Base-by-base conservation (phyloP, 2,797 vertebrate species). In the Sitta carolinensis region DNA sequence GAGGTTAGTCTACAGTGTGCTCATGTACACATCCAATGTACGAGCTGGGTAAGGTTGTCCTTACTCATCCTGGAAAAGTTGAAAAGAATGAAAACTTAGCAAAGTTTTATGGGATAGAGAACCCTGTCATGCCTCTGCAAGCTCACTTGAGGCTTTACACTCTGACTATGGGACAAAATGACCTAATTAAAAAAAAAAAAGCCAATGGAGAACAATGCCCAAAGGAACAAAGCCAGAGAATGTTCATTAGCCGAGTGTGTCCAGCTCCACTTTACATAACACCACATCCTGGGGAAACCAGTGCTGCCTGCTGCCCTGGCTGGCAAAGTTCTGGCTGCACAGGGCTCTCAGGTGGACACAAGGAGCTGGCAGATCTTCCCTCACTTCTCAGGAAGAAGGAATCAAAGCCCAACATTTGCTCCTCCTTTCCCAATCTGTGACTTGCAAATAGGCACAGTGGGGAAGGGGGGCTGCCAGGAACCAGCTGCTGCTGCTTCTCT, bases 141-240 rank as follows among this genome's bases (percentile, higher is more conserved):
- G 40, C 79, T 90, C 21, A 26, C 21, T 54, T 57, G 45, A 70
- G 63, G 85, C 40, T 80, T 87, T 45, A 38, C 50, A 40, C 57
- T 73, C 58, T 32, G 74, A 83, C 72, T 10, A 14, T 21, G 67
- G 67, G 50, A 76, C 38, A 72, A 84, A 89, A 77, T 20, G 19
- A 84, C 16, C 78, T 72, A 43, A 69, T 70, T 62, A 3, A 67
- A 61, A 58, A 62, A 80, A 80, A 83, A 30, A 0, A 62, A 89
- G 32, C 9, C 18, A 47, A 50, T 9, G 38, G 64, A 74, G 73
- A 89, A 66, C 43, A 45, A 50, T 3, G 22, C 62, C 67, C 26
- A 66, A 68, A 92, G 75, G 52, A 90, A 62, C 27, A 84, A 85
- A 61, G 78, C 16, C 36, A 55, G 70, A 34, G 87, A 54, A 74